Base-by-base conservation (phyloP, 2,888 invertebrate genomes). In the Alcis repandata region DNA sequence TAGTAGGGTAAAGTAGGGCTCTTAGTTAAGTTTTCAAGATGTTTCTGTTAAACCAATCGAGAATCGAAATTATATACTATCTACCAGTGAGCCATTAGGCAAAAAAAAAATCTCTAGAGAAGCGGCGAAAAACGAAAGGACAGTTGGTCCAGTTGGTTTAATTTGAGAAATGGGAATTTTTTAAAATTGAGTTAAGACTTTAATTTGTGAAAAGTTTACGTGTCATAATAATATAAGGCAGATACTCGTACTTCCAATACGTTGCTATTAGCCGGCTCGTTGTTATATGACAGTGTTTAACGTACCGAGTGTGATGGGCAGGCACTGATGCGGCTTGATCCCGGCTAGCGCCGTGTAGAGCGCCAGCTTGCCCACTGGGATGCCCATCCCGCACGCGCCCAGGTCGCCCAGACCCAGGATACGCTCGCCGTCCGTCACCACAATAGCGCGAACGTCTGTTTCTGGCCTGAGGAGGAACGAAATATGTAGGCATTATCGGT, bases 361-460 rank as follows among this genome's bases (percentile, higher is more conserved):
- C 3, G 99, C 95, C 73, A 99, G 93, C 92, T 99, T 99, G 70
- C 99, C 99, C 45, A 99, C 96, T 0, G 99, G 99, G 80, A 99
- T 99, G 71, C 99, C 99, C 99, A 99, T 99, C 11, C 99, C 99
- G 85, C 98, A 97, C 3, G 98, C 98, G 8, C 99, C 99, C 71
- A 99, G 94, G 91, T 99, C 99, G 2, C 99, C 99, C 59, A 99
- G 94, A 4, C 99, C 99, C 61, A 99, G 94, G 86, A 99, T 99
- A 60, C 99, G 95, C 89, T 99, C 99, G 15, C 99, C 99, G 86
- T 99, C 99, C 0, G 99, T 99, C 45, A 99, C 99, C 10, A 98
- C 98, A 78, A 98, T 96, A 0, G 97, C 98, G 6, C 97, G 95
- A 4, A 98, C 96, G 83, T 98, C 97, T 20, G 95, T 92, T 84